phyloP scores from a whole-genome alignment of 1,140 invertebrate genomes.

The Drosophila dunni region DNA sequence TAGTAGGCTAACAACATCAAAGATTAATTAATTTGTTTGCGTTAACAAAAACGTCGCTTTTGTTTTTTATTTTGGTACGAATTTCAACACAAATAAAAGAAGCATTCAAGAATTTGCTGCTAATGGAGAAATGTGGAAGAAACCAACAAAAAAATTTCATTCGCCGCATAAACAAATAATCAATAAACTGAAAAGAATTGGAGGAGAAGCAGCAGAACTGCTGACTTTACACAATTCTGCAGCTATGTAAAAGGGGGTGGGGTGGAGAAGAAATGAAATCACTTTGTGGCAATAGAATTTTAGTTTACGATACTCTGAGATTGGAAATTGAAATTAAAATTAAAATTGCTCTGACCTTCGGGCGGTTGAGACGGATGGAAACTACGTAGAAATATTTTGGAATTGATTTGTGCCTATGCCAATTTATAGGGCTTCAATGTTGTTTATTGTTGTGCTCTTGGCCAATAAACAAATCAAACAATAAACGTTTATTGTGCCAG shows the following conservation, averaged over 20 bases:
- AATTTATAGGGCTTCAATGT: constrained; percentile 70
- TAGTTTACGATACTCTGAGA: constrained; percentile 34
- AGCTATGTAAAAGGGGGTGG: background rate
- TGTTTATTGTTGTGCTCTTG: constrained; percentile 67
- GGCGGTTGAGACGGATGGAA: constrained; percentile 10
- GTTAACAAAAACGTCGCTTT: constrained; percentile 61
- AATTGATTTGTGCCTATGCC: constrained; percentile 59
- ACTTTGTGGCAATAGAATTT: constrained; percentile 47
- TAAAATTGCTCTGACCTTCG: constrained; percentile 70
- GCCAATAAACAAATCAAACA: constrained; percentile 72
- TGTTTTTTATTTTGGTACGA: constrained; percentile 62
- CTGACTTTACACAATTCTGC: constrained; percentile 1
- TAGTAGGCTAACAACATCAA: constrained; percentile 26
- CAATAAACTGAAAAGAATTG: constrained; percentile 41
- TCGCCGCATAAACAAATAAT: constrained; percentile 65
- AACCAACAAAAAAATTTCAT: constrained; percentile 55
- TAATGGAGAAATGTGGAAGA: constrained; percentile 57
- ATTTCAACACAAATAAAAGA: constrained; percentile 65
- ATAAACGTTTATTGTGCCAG: constrained; percentile 74
- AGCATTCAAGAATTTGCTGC: constrained; percentile 67
- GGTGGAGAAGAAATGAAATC: constrained; percentile 24
- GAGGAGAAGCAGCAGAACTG: background rate
- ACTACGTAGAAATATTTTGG: constrained; percentile 9
- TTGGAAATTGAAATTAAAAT: background rate
- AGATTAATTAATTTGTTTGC: constrained; percentile 55